Evolutionary conservation across 2,888 invertebrate genomes (phyloP).

Genomic region (Caenorhabditis macrosperma): DNA sequence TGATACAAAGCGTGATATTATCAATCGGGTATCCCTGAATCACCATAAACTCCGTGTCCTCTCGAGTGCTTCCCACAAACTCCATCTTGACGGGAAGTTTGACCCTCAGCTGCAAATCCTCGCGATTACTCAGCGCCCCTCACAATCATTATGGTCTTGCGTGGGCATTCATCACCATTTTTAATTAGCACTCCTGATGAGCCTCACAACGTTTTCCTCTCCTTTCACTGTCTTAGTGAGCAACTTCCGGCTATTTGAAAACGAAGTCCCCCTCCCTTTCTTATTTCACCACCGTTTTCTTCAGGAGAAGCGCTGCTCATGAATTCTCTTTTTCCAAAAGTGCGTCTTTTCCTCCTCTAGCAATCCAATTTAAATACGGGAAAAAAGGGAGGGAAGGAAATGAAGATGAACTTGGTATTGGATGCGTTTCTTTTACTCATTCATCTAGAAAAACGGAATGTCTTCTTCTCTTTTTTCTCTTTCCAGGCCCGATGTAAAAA

Average conservation of each 20-base stretch:
- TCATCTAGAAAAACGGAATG: not conserved
- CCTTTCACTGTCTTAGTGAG: too few relatives aligned
- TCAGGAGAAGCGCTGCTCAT: not conserved
- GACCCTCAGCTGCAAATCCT: conserved; percentile 47
- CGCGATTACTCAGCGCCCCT: conserved; percentile 14
- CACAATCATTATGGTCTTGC: not conserved
- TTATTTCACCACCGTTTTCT: not conserved
- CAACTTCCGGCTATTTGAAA: too few relatives aligned
- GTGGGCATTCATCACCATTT: not conserved
- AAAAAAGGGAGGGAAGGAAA: not conserved
- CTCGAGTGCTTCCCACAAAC: conserved; percentile 35
- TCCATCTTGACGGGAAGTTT: conserved; percentile 26
- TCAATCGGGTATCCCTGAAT: conserved; percentile 72
- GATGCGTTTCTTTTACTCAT: not conserved
- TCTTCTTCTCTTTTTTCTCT: too few relatives aligned
- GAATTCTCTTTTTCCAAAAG: not conserved
- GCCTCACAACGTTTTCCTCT: too few relatives aligned
- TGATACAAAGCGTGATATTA: conserved; percentile 63
- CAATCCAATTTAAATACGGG: conserved; percentile 3
- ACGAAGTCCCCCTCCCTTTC: too few relatives aligned
- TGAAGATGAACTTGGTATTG: not conserved
- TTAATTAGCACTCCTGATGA: not conserved
- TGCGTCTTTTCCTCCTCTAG: not conserved
- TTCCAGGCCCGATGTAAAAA: too few relatives aligned
- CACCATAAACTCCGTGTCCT: conserved; percentile 58